phyloP scores from a whole-genome alignment of 2,113 vertebrate species.

The Bufo bufo region DNA sequence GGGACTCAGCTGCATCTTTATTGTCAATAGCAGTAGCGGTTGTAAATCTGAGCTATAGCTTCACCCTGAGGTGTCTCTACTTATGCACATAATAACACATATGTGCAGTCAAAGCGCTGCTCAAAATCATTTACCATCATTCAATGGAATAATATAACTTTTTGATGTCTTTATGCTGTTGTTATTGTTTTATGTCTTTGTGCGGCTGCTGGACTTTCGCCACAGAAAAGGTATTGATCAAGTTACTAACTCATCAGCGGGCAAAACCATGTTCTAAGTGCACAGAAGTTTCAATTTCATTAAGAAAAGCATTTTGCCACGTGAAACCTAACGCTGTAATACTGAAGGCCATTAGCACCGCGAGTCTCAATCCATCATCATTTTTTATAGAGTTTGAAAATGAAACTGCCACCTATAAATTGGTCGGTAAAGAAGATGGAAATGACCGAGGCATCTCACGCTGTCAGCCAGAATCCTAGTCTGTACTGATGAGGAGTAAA shows the following conservation, averaged over 20 bases:
- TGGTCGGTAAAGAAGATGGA: constrained; percentile 41
- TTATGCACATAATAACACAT: neutral
- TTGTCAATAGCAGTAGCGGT: constrained; percentile 73
- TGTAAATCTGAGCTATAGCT: constrained; percentile 78
- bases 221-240: constrained; percentile 66
- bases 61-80: constrained; percentile 70
- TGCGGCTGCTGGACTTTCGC: no score
- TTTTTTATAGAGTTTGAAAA: constrained; percentile 61
- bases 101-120: neutral
- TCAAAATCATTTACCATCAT: neutral
- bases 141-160: neutral
- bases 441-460: neutral
- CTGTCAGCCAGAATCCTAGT: neutral
- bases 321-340: constrained; percentile 61
- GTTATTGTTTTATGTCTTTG: constrained; percentile 55
- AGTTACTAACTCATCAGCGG: constrained; percentile 64
- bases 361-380: constrained; percentile 58
- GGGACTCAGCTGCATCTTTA: constrained; percentile 65
- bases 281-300: constrained; percentile 57
- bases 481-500: neutral
- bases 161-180: constrained; percentile 39
- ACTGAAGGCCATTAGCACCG: constrained; percentile 58
- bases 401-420: constrained; percentile 57
- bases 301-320: constrained; percentile 63
- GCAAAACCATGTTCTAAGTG: constrained; percentile 53